Percentiles rank a stretch among this genome's conserved stretches.
These are phyloP conservation scores for Gallinago stenura DNA, from an alignment of 2,797 vertebrate species.

Conservation along the genomic window DNA sequence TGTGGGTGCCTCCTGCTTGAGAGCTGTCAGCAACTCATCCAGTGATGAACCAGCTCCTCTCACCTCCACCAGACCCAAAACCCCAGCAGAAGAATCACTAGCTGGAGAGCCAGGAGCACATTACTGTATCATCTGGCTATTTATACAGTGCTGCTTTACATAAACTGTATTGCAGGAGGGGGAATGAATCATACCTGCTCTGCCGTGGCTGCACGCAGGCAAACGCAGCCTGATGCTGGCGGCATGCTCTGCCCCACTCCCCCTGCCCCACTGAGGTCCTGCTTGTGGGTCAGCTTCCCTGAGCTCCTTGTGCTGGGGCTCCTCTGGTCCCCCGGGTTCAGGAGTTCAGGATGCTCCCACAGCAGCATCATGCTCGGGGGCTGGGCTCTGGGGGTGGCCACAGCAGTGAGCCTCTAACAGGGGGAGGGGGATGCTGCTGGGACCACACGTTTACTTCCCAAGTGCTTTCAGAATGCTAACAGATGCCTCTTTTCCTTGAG, in stretches of 20 bases:
- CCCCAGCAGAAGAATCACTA: not conserved
- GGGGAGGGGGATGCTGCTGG: not conserved
- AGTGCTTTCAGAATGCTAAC: not conserved
- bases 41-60: not conserved
- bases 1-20: not conserved
- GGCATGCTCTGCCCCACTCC: not conserved
- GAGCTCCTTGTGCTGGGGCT: not conserved
- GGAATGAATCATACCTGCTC: conserved; percentile 55
- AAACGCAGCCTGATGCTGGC: rapidly evolving
- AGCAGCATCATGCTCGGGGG: rapidly evolving
- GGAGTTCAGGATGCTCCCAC: not conserved
- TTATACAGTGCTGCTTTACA: conserved; percentile 50
- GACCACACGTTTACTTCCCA: not conserved
- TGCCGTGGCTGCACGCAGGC: not conserved
- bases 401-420: rapidly evolving
- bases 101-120: conserved; percentile 16
- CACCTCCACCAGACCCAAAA: not conserved
- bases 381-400: not conserved
- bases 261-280: rapidly evolving
- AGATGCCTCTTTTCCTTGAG: not conserved
- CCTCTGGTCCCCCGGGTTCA: rapidly evolving
- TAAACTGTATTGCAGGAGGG: conserved; percentile 23
- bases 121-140: conserved; percentile 8
- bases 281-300: not conserved
- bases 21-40: not conserved